Evolutionary conservation across 2,888 invertebrate genomes (phyloP).

Genomic region (Ochropleura leucogaster): DNA sequence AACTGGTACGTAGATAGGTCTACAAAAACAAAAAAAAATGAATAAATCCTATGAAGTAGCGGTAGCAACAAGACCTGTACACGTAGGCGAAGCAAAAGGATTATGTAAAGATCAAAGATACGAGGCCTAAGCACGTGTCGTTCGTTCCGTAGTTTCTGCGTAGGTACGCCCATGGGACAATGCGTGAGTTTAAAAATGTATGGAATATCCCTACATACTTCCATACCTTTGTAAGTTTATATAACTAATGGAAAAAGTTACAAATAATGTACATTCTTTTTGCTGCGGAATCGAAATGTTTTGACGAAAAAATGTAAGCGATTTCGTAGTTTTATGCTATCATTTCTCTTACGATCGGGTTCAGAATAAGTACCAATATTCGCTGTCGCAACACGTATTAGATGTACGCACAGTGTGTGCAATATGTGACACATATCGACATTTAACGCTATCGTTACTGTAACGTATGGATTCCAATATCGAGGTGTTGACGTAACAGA

Average conservation of each 20-base stretch:
- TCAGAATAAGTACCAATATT: constrained; percentile 47
- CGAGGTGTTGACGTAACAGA: constrained; percentile 38
- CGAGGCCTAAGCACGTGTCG: constrained; percentile 7
- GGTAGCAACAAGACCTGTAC: not conserved
- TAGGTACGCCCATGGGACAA: constrained; percentile 34
- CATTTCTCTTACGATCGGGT: constrained; percentile 56
- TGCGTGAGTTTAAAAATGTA: constrained; percentile 38
- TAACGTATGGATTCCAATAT: constrained; percentile 65
- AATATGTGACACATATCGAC: constrained; percentile 61
- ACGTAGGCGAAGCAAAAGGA: not conserved
- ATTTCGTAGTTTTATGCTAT: constrained; percentile 60
- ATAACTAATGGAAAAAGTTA: constrained; percentile 28
- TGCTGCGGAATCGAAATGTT: constrained; percentile 49
- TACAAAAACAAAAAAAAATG: too few species aligned
- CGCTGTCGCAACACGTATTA: constrained; percentile 43
- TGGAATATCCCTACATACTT: constrained; percentile 24
- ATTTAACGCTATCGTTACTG: constrained; percentile 65
- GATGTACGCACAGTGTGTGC: constrained; percentile 54
- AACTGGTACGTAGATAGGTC: not conserved
- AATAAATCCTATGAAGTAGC: not conserved
- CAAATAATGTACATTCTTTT: constrained; percentile 39
- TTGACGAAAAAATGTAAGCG: constrained; percentile 52
- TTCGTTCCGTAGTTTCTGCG: constrained; percentile 18
- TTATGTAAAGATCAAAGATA: constrained; percentile 1
- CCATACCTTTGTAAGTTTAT: constrained; percentile 6